Evolutionary conservation across 2,888 invertebrate species (phyloP).

Genomic region (Drosophila kanekoi): DNA sequence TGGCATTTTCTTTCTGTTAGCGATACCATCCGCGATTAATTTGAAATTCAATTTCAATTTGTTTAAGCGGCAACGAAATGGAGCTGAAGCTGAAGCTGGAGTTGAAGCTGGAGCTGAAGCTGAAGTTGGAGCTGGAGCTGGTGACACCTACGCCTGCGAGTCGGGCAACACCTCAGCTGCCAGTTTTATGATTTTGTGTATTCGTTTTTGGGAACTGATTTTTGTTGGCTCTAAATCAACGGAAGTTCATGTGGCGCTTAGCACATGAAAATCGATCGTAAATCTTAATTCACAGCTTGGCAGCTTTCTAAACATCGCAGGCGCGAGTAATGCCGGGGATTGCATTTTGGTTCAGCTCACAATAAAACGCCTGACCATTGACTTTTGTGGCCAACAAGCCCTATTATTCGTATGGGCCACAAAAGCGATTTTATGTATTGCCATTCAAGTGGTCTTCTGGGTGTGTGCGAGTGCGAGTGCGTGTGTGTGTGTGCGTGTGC

Average conservation of each 20-base stretch:
- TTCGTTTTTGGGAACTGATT: neutral
- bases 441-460: neutral
- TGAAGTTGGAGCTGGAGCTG: slow-evolving; percentile 13
- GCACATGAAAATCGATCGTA: slow-evolving; percentile 62
- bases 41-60: slow-evolving; percentile 72
- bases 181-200: slow-evolving; percentile 9
- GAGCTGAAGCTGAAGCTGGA: neutral
- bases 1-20: slow-evolving; percentile 32
- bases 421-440: slow-evolving; percentile 3
- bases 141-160: slow-evolving; percentile 66
- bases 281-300: slow-evolving; percentile 64
- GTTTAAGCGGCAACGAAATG: slow-evolving; percentile 25
- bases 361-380: slow-evolving; percentile 49
- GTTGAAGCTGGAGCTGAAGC: neutral
- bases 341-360: slow-evolving; percentile 39
- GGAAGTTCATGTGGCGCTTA: slow-evolving; percentile 79
- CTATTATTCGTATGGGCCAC: slow-evolving; percentile 11
- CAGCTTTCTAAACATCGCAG: slow-evolving; percentile 50
- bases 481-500: too few species aligned
- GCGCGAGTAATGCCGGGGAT: slow-evolving; percentile 49
- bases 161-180: slow-evolving; percentile 43
- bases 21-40: slow-evolving; percentile 65
- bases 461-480: too few species aligned
- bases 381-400: slow-evolving; percentile 22
- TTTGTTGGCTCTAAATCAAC: slow-evolving; percentile 58